Evolutionary conservation across 1,140 invertebrate species (phyloP).

Genomic region (Drosophila insularis): DNA sequence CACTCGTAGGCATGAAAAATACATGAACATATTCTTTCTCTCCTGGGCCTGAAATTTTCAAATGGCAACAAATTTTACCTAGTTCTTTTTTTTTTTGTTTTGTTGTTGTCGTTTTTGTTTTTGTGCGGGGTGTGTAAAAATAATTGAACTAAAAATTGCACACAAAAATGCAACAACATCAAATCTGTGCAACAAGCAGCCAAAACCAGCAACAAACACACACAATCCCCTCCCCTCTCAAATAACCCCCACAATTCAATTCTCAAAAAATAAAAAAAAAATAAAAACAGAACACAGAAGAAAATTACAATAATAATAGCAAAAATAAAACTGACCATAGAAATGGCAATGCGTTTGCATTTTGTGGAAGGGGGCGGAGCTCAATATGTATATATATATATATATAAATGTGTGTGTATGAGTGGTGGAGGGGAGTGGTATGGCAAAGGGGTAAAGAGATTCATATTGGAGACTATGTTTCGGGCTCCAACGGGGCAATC

Average conservation of each 20-base stretch:
- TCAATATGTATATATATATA: neutral
- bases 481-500: constrained; percentile 7
- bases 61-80: constrained; percentile 64
- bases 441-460: neutral
- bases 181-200: constrained; percentile 25
- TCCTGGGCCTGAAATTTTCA: constrained; percentile 50
- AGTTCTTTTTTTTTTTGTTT: constrained; percentile 28
- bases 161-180: constrained; percentile 60
- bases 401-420: neutral
- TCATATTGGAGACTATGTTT: neutral
- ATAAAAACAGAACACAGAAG: neutral
- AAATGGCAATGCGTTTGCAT: constrained; percentile 1
- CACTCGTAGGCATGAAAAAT: constrained; percentile 9
- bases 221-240: neutral
- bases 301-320: constrained; percentile 6
- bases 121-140: constrained; percentile 62
- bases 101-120: constrained; percentile 20
- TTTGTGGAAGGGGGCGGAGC: constrained; percentile 8
- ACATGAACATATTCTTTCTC: constrained; percentile 10
- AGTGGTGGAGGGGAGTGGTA: neutral
- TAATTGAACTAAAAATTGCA: constrained; percentile 80
- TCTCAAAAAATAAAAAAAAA: neutral
- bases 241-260: neutral
- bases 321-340: constrained; percentile 11
- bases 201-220: constrained; percentile 5